Percentiles rank a stretch among this genome's conserved stretches.
These are phyloP conservation scores for Crotalus viridis DNA, from an alignment of 2,113 vertebrate species.

Conservation along the genomic window DNA sequence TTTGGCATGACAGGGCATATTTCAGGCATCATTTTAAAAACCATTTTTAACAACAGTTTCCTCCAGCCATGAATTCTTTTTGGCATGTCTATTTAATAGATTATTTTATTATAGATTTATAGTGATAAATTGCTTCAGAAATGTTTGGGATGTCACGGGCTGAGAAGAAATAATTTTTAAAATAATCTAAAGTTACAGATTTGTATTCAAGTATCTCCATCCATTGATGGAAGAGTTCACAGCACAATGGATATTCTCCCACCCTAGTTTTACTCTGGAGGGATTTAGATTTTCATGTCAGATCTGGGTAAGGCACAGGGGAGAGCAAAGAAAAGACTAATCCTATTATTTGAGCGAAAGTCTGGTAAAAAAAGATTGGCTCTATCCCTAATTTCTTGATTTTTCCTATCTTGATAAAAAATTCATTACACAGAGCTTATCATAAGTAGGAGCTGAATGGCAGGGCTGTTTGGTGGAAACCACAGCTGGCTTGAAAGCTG, in stretches of 20 bases:
- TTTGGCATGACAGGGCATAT: background rate
- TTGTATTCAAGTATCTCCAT: background rate
- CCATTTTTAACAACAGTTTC: background rate
- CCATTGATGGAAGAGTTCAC: background rate
- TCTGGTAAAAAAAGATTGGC: background rate
- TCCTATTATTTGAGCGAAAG: background rate
- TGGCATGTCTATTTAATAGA: background rate
- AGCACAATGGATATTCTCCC: background rate
- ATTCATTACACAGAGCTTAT: background rate
- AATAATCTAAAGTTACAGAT: background rate
- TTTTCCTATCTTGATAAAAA: background rate
- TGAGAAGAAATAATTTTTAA: background rate
- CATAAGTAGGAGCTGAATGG: background rate
- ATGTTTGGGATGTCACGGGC: background rate
- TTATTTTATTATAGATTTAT: background rate
- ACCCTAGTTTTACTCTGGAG: background rate
- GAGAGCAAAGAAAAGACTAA: background rate
- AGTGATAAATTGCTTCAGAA: background rate
- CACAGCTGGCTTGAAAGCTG: background rate
- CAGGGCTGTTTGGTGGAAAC: background rate
- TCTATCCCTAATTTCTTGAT: background rate
- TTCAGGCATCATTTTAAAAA: background rate
- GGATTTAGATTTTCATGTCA: background rate
- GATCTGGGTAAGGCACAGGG: background rate
- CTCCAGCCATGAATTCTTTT: background rate